Evolutionary conservation across 2,888 invertebrate species (phyloP).

Genomic region (Polyommatus iphigenia): DNA sequence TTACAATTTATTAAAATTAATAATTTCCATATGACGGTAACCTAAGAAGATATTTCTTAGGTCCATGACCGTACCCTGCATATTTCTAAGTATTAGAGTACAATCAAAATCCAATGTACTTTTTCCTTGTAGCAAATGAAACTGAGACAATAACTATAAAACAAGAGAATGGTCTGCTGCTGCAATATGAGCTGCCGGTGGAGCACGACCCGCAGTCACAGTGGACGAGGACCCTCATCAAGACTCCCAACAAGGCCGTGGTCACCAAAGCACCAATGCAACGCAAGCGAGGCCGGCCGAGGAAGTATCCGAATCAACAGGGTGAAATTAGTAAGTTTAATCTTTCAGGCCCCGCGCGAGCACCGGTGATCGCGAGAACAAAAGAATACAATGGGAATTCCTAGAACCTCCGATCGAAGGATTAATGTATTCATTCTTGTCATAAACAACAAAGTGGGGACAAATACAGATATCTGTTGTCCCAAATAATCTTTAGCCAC

Average conservation of each 20-base stretch:
- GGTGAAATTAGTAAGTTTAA: constrained; percentile 68
- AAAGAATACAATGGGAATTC: no score
- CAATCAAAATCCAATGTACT: neutral
- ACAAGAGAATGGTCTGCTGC: constrained; percentile 72
- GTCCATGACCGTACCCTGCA: neutral
- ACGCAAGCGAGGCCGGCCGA: constrained; percentile 67
- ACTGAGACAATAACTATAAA: constrained; percentile 77
- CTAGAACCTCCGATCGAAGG: no score
- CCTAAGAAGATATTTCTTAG: neutral
- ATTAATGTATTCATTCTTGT: no score
- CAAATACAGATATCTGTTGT: neutral
- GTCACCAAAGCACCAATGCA: constrained; percentile 69
- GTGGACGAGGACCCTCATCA: constrained; percentile 64
- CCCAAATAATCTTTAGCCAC: neutral
- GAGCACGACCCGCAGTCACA: constrained; percentile 68
- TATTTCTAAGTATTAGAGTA: neutral
- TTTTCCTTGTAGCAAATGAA: constrained; percentile 50
- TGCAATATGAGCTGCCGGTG: constrained; percentile 74
- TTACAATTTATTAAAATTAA: neutral
- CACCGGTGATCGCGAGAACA: no score
- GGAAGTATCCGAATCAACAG: constrained; percentile 74
- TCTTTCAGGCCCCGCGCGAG: no score
- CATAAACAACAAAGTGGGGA: neutral
- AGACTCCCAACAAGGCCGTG: constrained; percentile 56
- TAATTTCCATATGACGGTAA: neutral